A percentile compares a stretch with the other conserved stretches of the same genome.
phyloP scores from a whole-genome alignment of 2,888 invertebrate genomes.

The Cybosia mesomella region DNA sequence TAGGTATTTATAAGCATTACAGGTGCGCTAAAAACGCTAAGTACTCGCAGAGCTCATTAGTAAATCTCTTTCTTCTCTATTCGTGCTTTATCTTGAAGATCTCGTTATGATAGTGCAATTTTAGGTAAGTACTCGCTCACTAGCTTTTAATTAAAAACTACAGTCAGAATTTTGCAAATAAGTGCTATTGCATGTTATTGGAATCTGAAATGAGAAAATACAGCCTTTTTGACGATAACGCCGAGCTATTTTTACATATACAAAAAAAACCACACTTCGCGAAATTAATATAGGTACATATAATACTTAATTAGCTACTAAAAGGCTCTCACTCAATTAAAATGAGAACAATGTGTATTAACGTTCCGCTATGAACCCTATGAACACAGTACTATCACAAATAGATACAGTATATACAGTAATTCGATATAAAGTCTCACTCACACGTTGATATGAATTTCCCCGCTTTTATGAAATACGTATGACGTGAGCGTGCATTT shows the following conservation, averaged over 20 bases:
- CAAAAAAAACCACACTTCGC: too few relatives aligned
- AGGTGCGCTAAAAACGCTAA: too few relatives aligned
- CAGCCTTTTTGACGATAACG: background rate
- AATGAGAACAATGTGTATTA: conserved; percentile 9
- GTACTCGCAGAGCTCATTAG: too few relatives aligned
- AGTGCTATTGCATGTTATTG: background rate
- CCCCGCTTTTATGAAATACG: background rate
- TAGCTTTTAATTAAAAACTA: too few relatives aligned
- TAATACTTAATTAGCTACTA: background rate
- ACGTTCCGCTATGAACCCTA: background rate
- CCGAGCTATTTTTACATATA: too few relatives aligned
- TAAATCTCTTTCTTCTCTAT: too few relatives aligned
- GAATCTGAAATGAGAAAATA: background rate
- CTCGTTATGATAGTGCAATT: too few relatives aligned
- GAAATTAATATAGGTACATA: background rate
- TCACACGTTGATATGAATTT: background rate
- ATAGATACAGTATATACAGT: background rate
- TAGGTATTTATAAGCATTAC: too few relatives aligned
- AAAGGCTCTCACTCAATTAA: conserved; percentile 12
- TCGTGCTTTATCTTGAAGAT: too few relatives aligned
- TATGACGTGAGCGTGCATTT: background rate
- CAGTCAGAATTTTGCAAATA: too few relatives aligned
- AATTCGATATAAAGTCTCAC: background rate
- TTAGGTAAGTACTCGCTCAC: too few relatives aligned
- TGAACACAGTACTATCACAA: background rate